Conservation (phyloP, 2,888 invertebrate genomes). For the Drosophila pegasa region DNA sequence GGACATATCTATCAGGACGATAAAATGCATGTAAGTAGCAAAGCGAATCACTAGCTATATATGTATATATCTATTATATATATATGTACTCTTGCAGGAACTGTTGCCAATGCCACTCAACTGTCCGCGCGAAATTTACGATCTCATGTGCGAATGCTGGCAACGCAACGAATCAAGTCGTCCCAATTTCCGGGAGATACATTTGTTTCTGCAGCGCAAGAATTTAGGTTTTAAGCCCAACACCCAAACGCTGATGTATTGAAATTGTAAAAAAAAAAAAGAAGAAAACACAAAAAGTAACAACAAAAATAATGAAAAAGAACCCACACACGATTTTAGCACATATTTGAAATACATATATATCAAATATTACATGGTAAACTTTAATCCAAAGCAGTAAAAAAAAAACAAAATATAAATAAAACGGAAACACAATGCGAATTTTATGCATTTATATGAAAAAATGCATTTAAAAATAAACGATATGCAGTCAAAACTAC, state of each 20-base stretch:
- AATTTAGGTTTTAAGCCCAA: slow-evolving; percentile 87
- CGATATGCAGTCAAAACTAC: slow-evolving; percentile 26
- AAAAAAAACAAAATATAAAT: slow-evolving; percentile 9
- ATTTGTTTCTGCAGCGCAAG: slow-evolving; percentile 92
- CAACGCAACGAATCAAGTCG: slow-evolving; percentile 91
- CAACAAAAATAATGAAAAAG: slow-evolving; percentile 17
- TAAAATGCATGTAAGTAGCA: slow-evolving; percentile 88
- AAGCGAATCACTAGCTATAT: background rate
- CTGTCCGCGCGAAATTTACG: slow-evolving; percentile 94
- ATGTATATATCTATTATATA: background rate
- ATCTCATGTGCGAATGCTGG: slow-evolving; percentile 95
- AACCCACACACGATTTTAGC: slow-evolving; percentile 52
- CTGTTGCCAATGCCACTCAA: slow-evolving; percentile 89
- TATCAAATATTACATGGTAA: slow-evolving; percentile 48
- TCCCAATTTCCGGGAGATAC: slow-evolving; percentile 93
- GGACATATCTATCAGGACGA: slow-evolving; percentile 91
- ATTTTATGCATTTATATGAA: slow-evolving; percentile 52
- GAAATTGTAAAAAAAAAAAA: slow-evolving; percentile 24
- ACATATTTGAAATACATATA: slow-evolving; percentile 39
- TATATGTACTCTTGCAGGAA: slow-evolving; percentile 81
- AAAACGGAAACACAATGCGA: slow-evolving; percentile 28
- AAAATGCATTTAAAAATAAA: slow-evolving; percentile 56
- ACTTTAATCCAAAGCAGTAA: slow-evolving; percentile 13
- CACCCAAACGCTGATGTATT: slow-evolving; percentile 79
- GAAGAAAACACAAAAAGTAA: slow-evolving; percentile 7